Evolutionary conservation across 2,888 invertebrate genomes (phyloP).

Genomic region (Anthrax anthrax): DNA sequence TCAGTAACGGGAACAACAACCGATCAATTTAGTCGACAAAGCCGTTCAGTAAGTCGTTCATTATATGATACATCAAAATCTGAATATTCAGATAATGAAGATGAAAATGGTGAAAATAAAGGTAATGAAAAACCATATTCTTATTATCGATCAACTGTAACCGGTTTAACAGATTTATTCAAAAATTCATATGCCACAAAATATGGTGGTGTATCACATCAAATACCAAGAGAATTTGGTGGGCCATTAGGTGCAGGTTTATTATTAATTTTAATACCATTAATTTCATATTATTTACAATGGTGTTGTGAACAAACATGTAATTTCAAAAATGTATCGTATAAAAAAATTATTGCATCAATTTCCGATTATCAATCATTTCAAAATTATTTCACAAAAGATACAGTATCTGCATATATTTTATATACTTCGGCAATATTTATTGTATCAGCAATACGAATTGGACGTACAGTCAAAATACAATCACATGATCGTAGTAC

Average conservation of each 20-base stretch:
- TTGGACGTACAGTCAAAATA: slow-evolving; percentile 26
- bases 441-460: slow-evolving; percentile 23
- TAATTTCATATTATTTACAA: slow-evolving; percentile 23
- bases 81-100: slow-evolving; percentile 22
- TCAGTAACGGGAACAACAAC: slow-evolving; percentile 14
- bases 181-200: neutral
- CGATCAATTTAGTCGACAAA: slow-evolving; percentile 15
- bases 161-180: neutral
- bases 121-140: neutral
- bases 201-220: neutral
- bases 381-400: slow-evolving; percentile 19
- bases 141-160: slow-evolving; percentile 1
- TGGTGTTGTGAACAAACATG: slow-evolving; percentile 25
- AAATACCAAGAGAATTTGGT: slow-evolving; percentile 21
- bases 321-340: slow-evolving; percentile 19
- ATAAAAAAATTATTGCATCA: neutral
- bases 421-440: slow-evolving; percentile 22
- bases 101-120: slow-evolving; percentile 9
- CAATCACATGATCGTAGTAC: slow-evolving; percentile 15
- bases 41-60: slow-evolving; percentile 22
- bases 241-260: slow-evolving; percentile 22
- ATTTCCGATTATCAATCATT: slow-evolving; percentile 16
- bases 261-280: slow-evolving; percentile 20
- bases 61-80: slow-evolving; percentile 28
- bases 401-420: slow-evolving; percentile 21